phyloP scores from a whole-genome alignment of 2,113 vertebrate species.

The Leucosticte australis region DNA sequence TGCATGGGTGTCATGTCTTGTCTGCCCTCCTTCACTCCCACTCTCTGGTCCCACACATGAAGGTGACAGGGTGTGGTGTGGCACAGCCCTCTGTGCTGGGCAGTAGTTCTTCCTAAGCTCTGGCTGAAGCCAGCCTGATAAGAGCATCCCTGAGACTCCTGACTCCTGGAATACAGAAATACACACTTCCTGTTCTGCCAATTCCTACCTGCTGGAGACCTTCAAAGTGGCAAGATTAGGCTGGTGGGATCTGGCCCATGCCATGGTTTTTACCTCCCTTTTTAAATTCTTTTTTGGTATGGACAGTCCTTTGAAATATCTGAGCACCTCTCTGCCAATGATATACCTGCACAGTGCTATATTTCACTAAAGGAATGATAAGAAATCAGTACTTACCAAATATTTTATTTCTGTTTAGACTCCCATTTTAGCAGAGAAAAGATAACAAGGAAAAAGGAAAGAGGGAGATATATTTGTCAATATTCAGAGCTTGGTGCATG shows the following conservation, averaged over 20 bases:
- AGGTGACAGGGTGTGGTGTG: neutral
- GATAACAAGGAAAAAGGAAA: neutral
- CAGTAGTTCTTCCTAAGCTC: neutral
- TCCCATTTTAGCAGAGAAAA: neutral
- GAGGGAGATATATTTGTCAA: neutral
- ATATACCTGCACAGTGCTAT: neutral
- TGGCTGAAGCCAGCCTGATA: neutral
- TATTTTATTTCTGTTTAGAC: neutral
- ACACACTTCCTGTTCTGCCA: neutral
- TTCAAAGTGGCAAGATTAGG: neutral
- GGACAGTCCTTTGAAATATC: neutral
- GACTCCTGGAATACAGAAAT: neutral
- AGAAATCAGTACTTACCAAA: neutral
- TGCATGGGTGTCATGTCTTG: neutral
- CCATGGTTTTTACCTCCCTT: neutral
- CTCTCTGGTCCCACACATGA: no score
- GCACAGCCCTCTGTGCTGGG: accelerated
- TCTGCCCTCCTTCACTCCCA: accelerated
- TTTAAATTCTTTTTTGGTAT: neutral
- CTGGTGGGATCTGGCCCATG: neutral
- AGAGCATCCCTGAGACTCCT: neutral
- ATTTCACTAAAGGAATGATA: neutral
- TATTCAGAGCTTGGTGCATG: neutral
- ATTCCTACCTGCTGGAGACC: neutral
- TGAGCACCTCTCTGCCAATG: neutral